phyloP scores from a whole-genome alignment of 2,888 invertebrate species.

The Micropterix aruncella region DNA sequence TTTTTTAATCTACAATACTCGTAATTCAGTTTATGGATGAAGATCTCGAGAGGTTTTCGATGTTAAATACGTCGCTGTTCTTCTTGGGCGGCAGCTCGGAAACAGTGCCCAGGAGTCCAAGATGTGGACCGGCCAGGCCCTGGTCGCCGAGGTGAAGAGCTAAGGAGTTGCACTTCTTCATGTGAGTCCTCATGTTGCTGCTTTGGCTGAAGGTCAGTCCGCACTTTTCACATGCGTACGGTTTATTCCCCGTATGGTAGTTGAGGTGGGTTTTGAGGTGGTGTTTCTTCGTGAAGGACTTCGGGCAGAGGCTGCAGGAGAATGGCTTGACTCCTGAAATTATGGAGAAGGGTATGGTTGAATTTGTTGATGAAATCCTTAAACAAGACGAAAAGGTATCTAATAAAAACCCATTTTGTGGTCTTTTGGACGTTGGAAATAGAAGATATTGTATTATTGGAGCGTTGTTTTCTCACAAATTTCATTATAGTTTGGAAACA shows the following conservation, averaged over 20 bases:
- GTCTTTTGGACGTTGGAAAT: too few species aligned
- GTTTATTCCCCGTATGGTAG: constrained; percentile 72
- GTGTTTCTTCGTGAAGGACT: constrained; percentile 76
- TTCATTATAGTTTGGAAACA: too few species aligned
- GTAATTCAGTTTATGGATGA: neutral
- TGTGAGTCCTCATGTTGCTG: constrained; percentile 77
- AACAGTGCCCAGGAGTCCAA: neutral
- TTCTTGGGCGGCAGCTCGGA: neutral
- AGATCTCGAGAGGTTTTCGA: neutral
- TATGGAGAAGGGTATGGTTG: too few species aligned
- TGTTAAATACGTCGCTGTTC: neutral
- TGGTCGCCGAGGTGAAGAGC: neutral
- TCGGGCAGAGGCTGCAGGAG: constrained; percentile 48
- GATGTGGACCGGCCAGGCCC: neutral
- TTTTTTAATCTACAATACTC: too few species aligned
- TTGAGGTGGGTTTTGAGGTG: constrained; percentile 75
- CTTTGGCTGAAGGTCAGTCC: constrained; percentile 70
- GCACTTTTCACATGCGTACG: constrained; percentile 59
- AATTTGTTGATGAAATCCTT: too few species aligned
- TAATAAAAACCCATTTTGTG: too few species aligned
- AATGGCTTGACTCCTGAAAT: constrained; percentile 62
- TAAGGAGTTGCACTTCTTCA: constrained; percentile 53
- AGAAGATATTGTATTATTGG: too few species aligned
- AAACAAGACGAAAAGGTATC: too few species aligned
- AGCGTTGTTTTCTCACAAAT: too few species aligned